Conservation (phyloP, 64 coral and sea anemone species). For the Acropora tenuis region DNA sequence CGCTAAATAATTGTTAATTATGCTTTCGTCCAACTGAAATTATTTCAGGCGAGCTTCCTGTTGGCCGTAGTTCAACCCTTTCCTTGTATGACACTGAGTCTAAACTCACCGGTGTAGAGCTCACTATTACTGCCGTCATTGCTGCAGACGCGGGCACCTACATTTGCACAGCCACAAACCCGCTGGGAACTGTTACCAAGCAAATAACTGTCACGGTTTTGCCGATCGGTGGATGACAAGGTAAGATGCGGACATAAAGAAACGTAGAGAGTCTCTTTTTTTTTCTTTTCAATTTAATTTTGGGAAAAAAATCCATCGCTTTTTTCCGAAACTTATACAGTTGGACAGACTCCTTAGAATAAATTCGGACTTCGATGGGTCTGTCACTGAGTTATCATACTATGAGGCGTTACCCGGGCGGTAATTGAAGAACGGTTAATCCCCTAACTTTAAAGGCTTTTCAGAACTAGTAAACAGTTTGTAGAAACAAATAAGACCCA, state of each 20-base stretch:
- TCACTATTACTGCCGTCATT: constrained; percentile 17
- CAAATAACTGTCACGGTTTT: constrained; percentile 15
- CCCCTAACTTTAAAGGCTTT: too few species aligned
- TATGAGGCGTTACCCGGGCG: too few species aligned
- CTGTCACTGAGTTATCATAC: too few species aligned
- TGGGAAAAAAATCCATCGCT: too few species aligned
- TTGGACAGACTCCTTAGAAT: too few species aligned
- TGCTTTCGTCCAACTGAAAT: background rate
- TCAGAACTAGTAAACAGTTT: too few species aligned
- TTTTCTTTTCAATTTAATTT: background rate
- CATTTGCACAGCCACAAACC: constrained; percentile 39
- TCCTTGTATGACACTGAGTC: constrained; percentile 28
- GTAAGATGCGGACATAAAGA: background rate
- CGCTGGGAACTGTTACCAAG: constrained; percentile 17
- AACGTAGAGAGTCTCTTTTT: background rate
- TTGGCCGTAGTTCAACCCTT: constrained; percentile 7
- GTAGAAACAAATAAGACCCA: too few species aligned
- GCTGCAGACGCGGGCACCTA: constrained; percentile 58
- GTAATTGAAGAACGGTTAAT: too few species aligned
- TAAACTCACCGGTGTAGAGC: constrained; percentile 44
- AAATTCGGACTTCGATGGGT: too few species aligned
- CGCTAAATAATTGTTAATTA: background rate
- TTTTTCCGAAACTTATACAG: too few species aligned
- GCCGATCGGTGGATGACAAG: background rate
- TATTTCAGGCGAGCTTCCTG: background rate